Evolutionary conservation across 2,113 vertebrate species (phyloP).

Genomic region (Campylomormyrus tamandua): DNA sequence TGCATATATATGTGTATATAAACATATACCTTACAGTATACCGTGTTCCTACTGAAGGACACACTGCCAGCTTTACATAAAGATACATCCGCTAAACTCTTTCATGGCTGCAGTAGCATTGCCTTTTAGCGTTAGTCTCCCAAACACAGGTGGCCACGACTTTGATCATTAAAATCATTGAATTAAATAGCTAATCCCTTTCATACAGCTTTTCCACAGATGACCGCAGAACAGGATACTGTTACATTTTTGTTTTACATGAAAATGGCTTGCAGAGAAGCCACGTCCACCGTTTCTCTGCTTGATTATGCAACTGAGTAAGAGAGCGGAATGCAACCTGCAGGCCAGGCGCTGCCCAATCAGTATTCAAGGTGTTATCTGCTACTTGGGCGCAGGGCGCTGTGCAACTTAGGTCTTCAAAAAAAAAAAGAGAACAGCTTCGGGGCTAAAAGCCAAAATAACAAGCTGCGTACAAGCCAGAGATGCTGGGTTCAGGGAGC

Average conservation of each 20-base stretch:
- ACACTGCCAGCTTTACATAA: conserved; percentile 50
- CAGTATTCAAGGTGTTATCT: not conserved
- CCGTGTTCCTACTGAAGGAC: conserved; percentile 51
- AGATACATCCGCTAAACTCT: conserved; percentile 41
- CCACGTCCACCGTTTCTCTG: not conserved
- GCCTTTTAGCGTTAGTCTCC: conserved; percentile 55
- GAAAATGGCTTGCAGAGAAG: conserved; percentile 47
- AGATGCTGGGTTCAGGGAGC: not conserved
- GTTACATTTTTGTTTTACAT: conserved; percentile 22
- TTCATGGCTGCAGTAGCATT: conserved; percentile 46
- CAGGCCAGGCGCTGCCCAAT: not conserved
- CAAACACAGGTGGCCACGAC: conserved; percentile 60
- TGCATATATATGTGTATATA: conserved; percentile 43
- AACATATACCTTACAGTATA: conserved; percentile 44
- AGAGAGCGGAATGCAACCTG: not conserved
- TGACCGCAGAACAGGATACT: conserved; percentile 51
- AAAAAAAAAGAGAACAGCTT: not conserved
- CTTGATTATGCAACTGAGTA: not conserved
- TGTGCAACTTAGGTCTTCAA: not conserved
- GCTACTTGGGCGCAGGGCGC: not conserved
- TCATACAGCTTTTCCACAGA: conserved; percentile 45
- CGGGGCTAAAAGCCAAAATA: not conserved
- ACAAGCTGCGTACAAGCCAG: not conserved
- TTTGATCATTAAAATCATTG: conserved; percentile 63
- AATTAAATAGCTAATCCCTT: conserved; percentile 59